These are phyloP conservation scores for Ennomos erosarius DNA, from an alignment of 2,888 invertebrate genomes.

Conservation along the genomic window DNA sequence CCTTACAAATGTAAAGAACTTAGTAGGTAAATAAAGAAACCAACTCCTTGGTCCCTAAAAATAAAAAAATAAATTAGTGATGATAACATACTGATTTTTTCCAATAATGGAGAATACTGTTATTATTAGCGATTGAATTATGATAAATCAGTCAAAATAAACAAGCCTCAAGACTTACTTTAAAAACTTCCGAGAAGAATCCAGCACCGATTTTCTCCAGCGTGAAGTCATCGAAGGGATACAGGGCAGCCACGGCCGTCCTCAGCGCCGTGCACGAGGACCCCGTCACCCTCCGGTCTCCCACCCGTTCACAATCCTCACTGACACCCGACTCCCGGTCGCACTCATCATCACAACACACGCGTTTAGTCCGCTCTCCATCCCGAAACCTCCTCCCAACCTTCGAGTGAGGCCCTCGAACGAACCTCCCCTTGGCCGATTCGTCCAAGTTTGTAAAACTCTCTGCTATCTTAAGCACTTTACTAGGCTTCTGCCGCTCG, in stretches of 20 bases:
- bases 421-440: conserved; percentile 76
- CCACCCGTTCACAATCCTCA: conserved; percentile 77
- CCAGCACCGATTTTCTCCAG: conserved; percentile 97
- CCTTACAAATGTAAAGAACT: too few relatives aligned
- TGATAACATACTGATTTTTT: too few relatives aligned
- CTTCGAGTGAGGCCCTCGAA: conserved; percentile 77
- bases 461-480: conserved; percentile 82
- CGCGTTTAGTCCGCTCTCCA: conserved; percentile 72
- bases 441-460: conserved; percentile 83
- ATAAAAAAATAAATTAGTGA: too few relatives aligned
- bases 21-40: too few relatives aligned
- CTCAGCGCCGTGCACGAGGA: conserved; percentile 94
- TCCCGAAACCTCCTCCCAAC: conserved; percentile 67
- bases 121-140: too few relatives aligned
- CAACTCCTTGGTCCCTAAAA: too few relatives aligned
- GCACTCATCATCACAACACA: conserved; percentile 81
- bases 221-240: conserved; percentile 96
- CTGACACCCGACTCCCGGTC: conserved; percentile 81
- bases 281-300: conserved; percentile 77
- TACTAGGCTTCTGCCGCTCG: conserved; percentile 80
- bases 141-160: conserved; percentile 1
- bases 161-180: conserved; percentile 88
- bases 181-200: conserved; percentile 99
- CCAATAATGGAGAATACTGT: too few relatives aligned
- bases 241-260: conserved; percentile 96